phyloP scores from a whole-genome alignment of 2,797 vertebrate species.

The Poeciliopsis infans region DNA sequence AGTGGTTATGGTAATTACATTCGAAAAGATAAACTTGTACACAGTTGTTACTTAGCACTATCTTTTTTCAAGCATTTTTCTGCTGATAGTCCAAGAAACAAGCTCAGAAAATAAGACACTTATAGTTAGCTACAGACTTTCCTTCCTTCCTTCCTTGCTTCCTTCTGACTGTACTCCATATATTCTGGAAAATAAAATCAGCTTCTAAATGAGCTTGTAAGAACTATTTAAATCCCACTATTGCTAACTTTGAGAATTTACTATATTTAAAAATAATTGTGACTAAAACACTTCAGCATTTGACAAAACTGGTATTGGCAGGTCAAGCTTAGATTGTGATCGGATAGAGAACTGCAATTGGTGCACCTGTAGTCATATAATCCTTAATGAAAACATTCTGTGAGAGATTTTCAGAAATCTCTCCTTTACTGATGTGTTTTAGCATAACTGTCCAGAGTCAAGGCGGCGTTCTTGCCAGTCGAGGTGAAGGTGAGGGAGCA shows the following conservation, averaged over 20 bases:
- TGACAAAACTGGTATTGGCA: too few species aligned
- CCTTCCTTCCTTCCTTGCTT: neutral
- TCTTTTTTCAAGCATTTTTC: neutral
- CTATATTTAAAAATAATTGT: too few species aligned
- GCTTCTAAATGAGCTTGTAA: neutral
- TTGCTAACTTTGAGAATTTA: too few species aligned
- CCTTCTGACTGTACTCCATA: neutral
- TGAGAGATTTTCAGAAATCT: neutral
- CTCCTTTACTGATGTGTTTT: slow-evolving; percentile 32
- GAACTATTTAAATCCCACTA: too few species aligned
- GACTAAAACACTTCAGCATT: too few species aligned
- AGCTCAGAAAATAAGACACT: neutral
- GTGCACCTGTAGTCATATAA: too few species aligned
- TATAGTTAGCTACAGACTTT: neutral
- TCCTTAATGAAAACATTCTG: neutral
- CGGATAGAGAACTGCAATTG: too few species aligned
- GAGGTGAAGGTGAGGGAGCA: slow-evolving; percentile 79
- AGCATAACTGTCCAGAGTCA: slow-evolving; percentile 73
- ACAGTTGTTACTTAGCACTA: neutral
- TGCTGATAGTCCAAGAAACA: neutral
- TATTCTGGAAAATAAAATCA: neutral
- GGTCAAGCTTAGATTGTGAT: too few species aligned
- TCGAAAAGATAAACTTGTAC: neutral
- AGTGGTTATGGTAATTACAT: neutral
- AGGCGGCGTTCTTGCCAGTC: slow-evolving; percentile 63